Base-by-base conservation (phyloP, 2,797 vertebrate genomes). In the Macroramphosus scolopax region DNA sequence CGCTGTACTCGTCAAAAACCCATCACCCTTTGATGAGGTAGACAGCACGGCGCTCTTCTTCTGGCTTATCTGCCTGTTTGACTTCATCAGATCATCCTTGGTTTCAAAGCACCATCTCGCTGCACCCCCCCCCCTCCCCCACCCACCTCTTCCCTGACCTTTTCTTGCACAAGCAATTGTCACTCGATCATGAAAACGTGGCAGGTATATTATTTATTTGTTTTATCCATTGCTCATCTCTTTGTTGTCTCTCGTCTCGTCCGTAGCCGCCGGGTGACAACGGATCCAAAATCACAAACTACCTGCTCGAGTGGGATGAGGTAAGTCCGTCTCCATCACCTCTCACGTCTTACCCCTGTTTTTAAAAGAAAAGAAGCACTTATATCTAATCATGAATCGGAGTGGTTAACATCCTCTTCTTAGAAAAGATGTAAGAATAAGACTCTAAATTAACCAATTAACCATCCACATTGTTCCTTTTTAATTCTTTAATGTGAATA, bases 221-320 rank as follows among this genome's bases (percentile, higher is more conserved):
- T 65, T 45, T 68, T 57, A 57, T 72, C 41, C 55, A 25, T 5
- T 6, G 29, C 46, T 77, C 56, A 83, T 72, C 68, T 67, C 46
- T 75, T 68, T 61, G 72, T 72, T 81, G 61, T 75, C 41, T 70
- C 80, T 35, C 3, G 5, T 59, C 40, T 49, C 28, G 13, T 54
- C 62, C 68, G 1, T 78, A 98, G 96, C 91, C 94, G 46, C 92
- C 94, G 18, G 78, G 89, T 51, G 96, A 98, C 88, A 98, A 98
- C 43, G 96, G 96, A 86, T 97, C 95, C 82, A 98, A 97, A 94
- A 94, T 98, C 88, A 94, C 93, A 89, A 95, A 91, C 89, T 98
- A 98, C 89, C 91, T 95, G 86, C 91, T 98, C 68, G 93, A 98
- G 78, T 98, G 95, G 95, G 95, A 98, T 81, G 95, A 98, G 92